Evolutionary conservation across 2,113 vertebrate species (phyloP), one percentile per base, ranked within the genome.

Genomic region (Loxodonta africana): DNA sequence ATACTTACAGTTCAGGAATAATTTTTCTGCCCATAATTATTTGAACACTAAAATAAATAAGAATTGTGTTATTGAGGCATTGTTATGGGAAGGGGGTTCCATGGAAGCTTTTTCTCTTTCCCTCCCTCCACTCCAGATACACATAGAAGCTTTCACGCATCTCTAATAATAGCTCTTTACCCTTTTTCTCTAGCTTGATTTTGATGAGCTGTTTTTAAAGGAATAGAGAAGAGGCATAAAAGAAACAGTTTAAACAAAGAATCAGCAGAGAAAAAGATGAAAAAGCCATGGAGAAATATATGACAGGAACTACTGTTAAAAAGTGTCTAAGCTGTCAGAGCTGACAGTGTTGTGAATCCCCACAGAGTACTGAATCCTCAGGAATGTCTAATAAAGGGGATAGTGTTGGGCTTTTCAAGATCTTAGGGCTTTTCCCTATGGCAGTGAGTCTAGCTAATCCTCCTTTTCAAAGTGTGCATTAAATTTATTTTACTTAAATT

Each of bases 291-390:
- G 81, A 96, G 82, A 85, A 84, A 86, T 92, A 71, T 73, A 33
- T 98, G 97, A 98, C 96, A 98, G 88, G 28, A 96, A 20, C 62
- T 96, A 57, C 67, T 89, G 78, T 57, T 93, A 92, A 60, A 33
- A 97, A 94, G 14, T 37, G 63, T 86, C 82, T 37, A 33, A 88
- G 44, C 69, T 98, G 95, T 95, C 97, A 97, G 25, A 65, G 73
- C 60, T 97, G 93, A 89, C 85, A 82, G 44, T 17, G 8, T 37
- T 23, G 67, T 83, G 84, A 93, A 87, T 83, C 88, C 53, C 96
- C 85, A 51, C 12, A 65, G 93, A 90, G 62, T 0, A 25, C 11
- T n/a, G 23, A 6, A 84, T 76, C 15, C 83, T 93, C 85, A 78
- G 62, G 82, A 96, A 84, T 18, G 91, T 44, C 53, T 87, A 9